phyloP scores from a whole-genome alignment of 1,140 invertebrate species.

The Asobara japonica region DNA sequence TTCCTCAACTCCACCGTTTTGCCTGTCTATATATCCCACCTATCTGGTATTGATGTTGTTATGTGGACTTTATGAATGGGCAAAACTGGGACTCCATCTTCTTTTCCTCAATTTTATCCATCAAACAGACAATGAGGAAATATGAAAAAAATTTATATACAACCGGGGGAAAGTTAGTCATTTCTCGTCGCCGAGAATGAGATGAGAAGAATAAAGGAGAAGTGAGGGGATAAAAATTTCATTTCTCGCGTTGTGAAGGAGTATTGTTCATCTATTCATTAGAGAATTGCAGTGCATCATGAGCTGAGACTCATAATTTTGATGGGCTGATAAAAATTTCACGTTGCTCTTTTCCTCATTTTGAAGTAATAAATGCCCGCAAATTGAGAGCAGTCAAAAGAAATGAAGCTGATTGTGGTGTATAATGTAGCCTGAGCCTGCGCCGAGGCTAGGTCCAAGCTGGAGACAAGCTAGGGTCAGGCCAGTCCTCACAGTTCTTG shows the following conservation, averaged over 20 bases:
- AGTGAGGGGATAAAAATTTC: constrained; percentile 3
- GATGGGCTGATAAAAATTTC: too few species aligned
- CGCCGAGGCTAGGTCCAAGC: too few species aligned
- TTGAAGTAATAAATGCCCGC: too few species aligned
- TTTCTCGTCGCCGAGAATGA: constrained; percentile 8
- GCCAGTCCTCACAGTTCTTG: too few species aligned
- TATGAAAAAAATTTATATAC: constrained; percentile 1
- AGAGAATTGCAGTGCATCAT: too few species aligned
- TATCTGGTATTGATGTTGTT: constrained; percentile 26
- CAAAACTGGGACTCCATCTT: constrained; percentile 4
- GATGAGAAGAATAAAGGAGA: neutral
- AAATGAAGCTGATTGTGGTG: neutral
- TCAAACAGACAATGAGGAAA: constrained; percentile 23
- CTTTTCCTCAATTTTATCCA: neutral
- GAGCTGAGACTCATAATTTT: too few species aligned
- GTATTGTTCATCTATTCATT: neutral
- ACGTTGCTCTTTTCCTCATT: too few species aligned
- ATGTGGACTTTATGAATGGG: constrained; percentile 23
- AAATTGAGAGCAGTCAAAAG: neutral
- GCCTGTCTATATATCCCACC: neutral
- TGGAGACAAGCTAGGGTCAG: too few species aligned
- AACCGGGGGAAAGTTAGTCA: neutral
- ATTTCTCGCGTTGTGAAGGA: neutral
- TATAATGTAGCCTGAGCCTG: too few species aligned
- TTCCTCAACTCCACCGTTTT: neutral